A percentile compares a stretch with the other conserved stretches of the same genome.
These are phyloP conservation scores for Meandrusa payeni DNA, from an alignment of 2,888 invertebrate species.

Conservation along the genomic window DNA sequence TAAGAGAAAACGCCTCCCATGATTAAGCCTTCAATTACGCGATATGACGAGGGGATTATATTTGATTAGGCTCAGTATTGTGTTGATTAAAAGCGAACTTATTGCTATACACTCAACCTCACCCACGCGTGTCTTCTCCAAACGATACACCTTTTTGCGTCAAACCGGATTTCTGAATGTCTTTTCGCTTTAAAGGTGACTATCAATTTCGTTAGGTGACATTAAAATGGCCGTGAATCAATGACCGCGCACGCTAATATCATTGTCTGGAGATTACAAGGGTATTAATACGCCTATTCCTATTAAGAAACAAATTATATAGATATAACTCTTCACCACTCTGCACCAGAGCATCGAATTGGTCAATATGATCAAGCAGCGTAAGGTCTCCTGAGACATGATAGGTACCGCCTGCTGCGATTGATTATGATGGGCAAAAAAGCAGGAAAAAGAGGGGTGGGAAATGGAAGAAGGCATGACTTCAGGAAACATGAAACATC, in stretches of 20 bases:
- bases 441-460: too few relatives aligned
- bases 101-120: constrained; percentile 70
- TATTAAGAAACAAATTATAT: constrained; percentile 3
- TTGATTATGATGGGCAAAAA: too few relatives aligned
- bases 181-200: constrained; percentile 39
- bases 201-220: constrained; percentile 46
- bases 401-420: too few relatives aligned
- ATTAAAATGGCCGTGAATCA: constrained; percentile 58
- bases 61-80: constrained; percentile 77
- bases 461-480: too few relatives aligned
- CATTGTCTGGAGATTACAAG: constrained; percentile 25
- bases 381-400: too few relatives aligned
- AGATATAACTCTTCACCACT: too few relatives aligned
- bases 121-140: constrained; percentile 45
- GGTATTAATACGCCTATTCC: constrained; percentile 27
- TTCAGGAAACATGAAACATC: too few relatives aligned
- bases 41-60: constrained; percentile 76
- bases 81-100: constrained; percentile 78
- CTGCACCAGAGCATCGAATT: too few relatives aligned
- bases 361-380: too few relatives aligned
- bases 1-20: constrained; percentile 61
- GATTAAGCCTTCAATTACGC: constrained; percentile 78
- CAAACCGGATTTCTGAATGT: constrained; percentile 49
- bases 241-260: constrained; percentile 34
- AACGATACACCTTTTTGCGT: constrained; percentile 29